Percentiles rank a stretch among this genome's conserved stretches.
These are phyloP conservation scores for Sarcophaga carnaria DNA, from an alignment of 2,888 invertebrate genomes.

Conservation along the genomic window DNA sequence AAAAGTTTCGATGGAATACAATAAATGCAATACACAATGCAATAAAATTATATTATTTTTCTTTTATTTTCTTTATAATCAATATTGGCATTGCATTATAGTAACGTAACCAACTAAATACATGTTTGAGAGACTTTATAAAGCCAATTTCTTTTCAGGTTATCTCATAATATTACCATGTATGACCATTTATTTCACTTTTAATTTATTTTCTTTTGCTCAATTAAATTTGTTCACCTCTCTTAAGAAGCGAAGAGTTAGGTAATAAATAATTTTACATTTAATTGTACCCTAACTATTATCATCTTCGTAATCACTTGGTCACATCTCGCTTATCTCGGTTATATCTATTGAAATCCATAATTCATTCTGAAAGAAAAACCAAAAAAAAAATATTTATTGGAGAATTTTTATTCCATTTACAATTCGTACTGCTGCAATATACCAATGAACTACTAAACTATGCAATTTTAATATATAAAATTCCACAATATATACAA, in stretches of 20 bases:
- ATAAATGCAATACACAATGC: slow-evolving; percentile 43
- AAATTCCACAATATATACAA: slow-evolving; percentile 48
- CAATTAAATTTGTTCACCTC: too few relatives aligned
- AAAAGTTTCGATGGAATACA: slow-evolving; percentile 51
- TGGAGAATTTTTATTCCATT: neutral
- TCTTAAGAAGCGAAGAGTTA: too few relatives aligned
- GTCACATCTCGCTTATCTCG: slow-evolving; percentile 28
- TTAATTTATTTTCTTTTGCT: too few relatives aligned
- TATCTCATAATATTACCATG: too few relatives aligned
- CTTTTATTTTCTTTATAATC: slow-evolving; percentile 4
- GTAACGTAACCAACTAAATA: neutral
- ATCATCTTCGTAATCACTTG: neutral
- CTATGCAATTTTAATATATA: slow-evolving; percentile 52
- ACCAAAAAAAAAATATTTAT: neutral
- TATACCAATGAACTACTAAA: slow-evolving; percentile 60
- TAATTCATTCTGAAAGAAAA: slow-evolving; percentile 35
- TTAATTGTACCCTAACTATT: too few relatives aligned
- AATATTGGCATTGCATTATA: neutral
- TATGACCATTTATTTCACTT: too few relatives aligned
- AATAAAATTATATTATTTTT: slow-evolving; percentile 46
- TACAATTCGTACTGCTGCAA: slow-evolving; percentile 28
- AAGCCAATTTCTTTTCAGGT: too few relatives aligned
- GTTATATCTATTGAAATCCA: slow-evolving; percentile 27
- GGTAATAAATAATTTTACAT: too few relatives aligned
- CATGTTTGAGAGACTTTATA: neutral